Conservation (phyloP, 1,140 invertebrate genomes). For the Lithobius niger region DNA sequence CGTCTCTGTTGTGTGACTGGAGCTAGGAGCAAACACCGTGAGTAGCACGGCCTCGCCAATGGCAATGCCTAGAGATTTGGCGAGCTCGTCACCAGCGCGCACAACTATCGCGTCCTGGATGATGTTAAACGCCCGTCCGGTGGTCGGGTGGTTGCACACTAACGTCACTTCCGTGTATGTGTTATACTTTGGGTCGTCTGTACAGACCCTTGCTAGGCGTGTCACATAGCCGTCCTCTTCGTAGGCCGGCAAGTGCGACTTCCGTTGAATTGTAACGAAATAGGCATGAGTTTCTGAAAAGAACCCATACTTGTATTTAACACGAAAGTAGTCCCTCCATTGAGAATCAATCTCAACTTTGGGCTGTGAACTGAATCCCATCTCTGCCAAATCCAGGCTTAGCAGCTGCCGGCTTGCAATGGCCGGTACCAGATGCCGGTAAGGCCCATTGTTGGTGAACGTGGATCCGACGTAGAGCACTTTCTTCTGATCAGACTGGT, state of each 20-base stretch:
- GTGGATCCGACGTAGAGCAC: constrained; percentile 90
- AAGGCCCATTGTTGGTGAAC: constrained; percentile 81
- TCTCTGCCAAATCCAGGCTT: constrained; percentile 61
- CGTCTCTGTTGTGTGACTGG: constrained; percentile 64
- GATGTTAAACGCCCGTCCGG: constrained; percentile 56
- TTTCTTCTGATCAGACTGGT: constrained; percentile 57
- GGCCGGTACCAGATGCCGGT: constrained; percentile 84
- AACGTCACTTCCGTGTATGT: constrained; percentile 86
- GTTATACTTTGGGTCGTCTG: constrained; percentile 84
- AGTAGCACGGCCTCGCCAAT: constrained; percentile 62
- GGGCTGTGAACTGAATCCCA: constrained; percentile 72
- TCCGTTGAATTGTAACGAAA: constrained; percentile 87
- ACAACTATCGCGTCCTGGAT: constrained; percentile 80
- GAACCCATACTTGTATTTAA: constrained; percentile 91
- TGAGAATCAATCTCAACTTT: constrained; percentile 83
- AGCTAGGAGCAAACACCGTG: constrained; percentile 67
- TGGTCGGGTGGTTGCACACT: constrained; percentile 54
- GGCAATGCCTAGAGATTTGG: constrained; percentile 58
- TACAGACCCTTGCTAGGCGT: constrained; percentile 77
- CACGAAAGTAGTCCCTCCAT: constrained; percentile 84
- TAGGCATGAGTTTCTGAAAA: constrained; percentile 88
- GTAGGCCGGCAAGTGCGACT: constrained; percentile 62
- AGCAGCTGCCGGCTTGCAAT: constrained; percentile 72
- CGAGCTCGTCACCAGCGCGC: constrained; percentile 61
- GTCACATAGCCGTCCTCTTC: constrained; percentile 86